phyloP scores from a whole-genome alignment of 2,113 vertebrate genomes.

The Urocolius indicus region DNA sequence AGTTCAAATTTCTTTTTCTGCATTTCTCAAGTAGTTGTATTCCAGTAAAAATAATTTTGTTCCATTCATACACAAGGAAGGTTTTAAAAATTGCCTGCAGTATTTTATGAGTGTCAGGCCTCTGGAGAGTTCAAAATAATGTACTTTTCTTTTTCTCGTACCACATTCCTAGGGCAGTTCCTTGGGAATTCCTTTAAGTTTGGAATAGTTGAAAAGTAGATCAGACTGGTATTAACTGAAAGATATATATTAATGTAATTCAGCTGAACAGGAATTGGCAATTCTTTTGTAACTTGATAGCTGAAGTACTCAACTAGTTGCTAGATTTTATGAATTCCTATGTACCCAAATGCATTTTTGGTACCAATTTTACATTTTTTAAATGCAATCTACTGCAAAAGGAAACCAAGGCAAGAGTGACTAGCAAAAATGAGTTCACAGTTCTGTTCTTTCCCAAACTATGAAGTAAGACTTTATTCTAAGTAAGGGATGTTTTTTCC shows the following conservation, averaged over 20 bases:
- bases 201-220: not conserved
- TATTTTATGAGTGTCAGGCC: not conserved
- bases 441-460: not conserved
- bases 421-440: not conserved
- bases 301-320: not conserved
- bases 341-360: not conserved
- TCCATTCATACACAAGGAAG: not conserved
- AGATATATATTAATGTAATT: not conserved
- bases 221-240: not conserved
- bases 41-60: not conserved
- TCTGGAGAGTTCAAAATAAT: not conserved
- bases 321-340: not conserved
- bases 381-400: not conserved
- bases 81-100: not conserved
- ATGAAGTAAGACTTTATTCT: not conserved
- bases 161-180: not conserved
- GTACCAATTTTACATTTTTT: not conserved
- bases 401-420: not conserved
- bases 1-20: not conserved
- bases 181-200: not conserved
- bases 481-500: not conserved
- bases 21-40: not conserved
- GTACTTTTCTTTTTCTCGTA: not conserved
- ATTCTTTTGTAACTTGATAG: not conserved
- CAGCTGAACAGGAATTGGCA: not conserved